A percentile compares a stretch with the other conserved stretches of the same genome.
Evolutionary conservation across 2,888 invertebrate species (phyloP).

Genomic region (Metellina segmentata): DNA sequence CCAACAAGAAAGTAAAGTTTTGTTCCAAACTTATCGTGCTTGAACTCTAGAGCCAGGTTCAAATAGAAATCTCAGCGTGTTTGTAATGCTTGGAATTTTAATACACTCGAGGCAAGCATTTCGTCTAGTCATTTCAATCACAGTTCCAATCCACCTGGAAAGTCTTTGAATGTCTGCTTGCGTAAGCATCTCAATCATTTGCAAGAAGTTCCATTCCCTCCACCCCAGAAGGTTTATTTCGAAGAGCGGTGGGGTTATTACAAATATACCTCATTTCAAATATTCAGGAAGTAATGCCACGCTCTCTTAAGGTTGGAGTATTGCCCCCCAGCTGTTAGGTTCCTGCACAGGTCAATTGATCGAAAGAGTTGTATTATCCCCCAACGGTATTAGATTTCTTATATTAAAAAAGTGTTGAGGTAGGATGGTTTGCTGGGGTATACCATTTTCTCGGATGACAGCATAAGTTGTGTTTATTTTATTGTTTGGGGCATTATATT

Average conservation of each 20-base stretch:
- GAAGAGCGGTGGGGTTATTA: slow-evolving; percentile 24
- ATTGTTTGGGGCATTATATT: too few species aligned
- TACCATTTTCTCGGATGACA: too few species aligned
- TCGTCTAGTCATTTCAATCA: slow-evolving; percentile 19
- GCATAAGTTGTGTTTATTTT: too few species aligned
- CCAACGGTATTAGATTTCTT: background rate
- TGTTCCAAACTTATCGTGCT: background rate
- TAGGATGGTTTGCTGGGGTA: too few species aligned
- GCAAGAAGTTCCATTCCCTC: slow-evolving; percentile 9
- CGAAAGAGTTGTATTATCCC: slow-evolving; percentile 9
- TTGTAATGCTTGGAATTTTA: background rate
- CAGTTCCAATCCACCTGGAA: slow-evolving; percentile 15
- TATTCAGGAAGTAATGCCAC: slow-evolving; percentile 54
- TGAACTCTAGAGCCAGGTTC: background rate
- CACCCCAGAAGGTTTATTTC: slow-evolving; percentile 7
- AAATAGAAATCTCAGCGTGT: background rate
- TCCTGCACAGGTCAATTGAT: slow-evolving; percentile 14
- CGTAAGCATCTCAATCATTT: slow-evolving; percentile 7
- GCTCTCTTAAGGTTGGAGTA: slow-evolving; percentile 5
- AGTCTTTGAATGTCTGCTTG: slow-evolving; percentile 30
- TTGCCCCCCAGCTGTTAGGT: slow-evolving; percentile 1
- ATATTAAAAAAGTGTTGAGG: background rate
- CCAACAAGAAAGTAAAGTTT: background rate
- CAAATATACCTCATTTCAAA: slow-evolving; percentile 52
- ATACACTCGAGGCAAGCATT: background rate